Conservation (phyloP, 1,140 invertebrate genomes). For the Heterodera carotae region DNA sequence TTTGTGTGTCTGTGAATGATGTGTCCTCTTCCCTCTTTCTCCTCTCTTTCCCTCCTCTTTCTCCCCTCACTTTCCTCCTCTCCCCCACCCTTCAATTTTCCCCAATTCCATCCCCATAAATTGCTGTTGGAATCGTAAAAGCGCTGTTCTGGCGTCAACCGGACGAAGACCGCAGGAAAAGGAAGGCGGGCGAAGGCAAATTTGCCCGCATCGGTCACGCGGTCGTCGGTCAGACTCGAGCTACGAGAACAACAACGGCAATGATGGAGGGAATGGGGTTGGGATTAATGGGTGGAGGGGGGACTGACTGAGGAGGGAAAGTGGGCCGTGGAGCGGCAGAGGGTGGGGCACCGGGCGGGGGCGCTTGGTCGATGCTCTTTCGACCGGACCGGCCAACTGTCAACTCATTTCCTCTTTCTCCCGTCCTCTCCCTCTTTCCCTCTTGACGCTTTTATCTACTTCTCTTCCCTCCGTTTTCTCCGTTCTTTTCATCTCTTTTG, state of each 20-base stretch:
- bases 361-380: neutral
- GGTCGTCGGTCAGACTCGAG: neutral
- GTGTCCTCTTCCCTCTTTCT: no score
- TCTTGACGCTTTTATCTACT: no score
- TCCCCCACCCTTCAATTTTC: neutral
- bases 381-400: neutral
- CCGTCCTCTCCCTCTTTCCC: neutral
- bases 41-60: no score
- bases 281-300: neutral
- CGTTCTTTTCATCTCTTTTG: neutral
- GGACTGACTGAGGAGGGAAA: no score
- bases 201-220: conserved; percentile 1
- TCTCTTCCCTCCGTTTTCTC: no score
- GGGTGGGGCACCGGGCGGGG: no score
- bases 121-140: conserved; percentile 1
- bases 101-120: neutral
- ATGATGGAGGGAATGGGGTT: neutral
- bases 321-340: no score
- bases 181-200: neutral
- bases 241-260: neutral
- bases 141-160: neutral
- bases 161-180: neutral
- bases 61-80: no score
- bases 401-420: neutral
- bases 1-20: neutral